Percentiles rank a stretch among this genome's conserved stretches.
phyloP scores from a whole-genome alignment of 2,113 vertebrate species.

The Micromys minutus region DNA sequence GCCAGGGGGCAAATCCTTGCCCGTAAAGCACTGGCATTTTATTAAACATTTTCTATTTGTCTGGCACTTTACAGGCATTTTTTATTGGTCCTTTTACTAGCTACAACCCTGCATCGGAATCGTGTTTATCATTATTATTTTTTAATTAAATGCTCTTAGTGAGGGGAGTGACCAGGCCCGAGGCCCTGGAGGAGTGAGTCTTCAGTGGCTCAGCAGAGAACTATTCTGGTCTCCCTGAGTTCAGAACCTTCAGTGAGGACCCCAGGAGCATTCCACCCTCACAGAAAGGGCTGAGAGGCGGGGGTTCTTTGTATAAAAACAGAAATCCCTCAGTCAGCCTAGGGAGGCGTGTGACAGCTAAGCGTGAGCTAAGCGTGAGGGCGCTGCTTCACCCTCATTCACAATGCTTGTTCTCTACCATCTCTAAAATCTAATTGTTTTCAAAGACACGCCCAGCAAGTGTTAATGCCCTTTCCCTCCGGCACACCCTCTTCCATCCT shows the following conservation, averaged over 20 bases:
- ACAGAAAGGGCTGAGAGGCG: rapidly evolving
- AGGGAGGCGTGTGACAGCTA: not conserved
- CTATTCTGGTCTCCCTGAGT: rapidly evolving
- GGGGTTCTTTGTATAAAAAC: not conserved
- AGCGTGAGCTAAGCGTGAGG: no score
- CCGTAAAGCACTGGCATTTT: slow-evolving; percentile 12
- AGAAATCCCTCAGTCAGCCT: not conserved
- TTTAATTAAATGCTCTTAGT: slow-evolving; percentile 54
- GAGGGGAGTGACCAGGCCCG: not conserved
- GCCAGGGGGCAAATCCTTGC: slow-evolving; percentile 64
- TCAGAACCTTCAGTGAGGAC: not conserved
- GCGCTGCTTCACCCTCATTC: no score
- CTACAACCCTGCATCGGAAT: slow-evolving; percentile 61
- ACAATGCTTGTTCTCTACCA: not conserved
- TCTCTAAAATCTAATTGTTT: not conserved
- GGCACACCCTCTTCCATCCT: not conserved
- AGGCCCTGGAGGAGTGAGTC: slow-evolving; percentile 4
- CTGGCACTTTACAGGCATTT: slow-evolving; percentile 63
- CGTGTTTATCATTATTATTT: not conserved
- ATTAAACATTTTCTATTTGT: slow-evolving; percentile 74
- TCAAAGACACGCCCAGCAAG: not conserved
- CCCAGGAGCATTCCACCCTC: rapidly evolving
- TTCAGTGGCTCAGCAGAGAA: not conserved
- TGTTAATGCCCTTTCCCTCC: not conserved
- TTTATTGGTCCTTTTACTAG: slow-evolving; percentile 69